Evolutionary conservation across 2,113 vertebrate genomes (phyloP).

Genomic region (Oreochromis spilurus): DNA sequence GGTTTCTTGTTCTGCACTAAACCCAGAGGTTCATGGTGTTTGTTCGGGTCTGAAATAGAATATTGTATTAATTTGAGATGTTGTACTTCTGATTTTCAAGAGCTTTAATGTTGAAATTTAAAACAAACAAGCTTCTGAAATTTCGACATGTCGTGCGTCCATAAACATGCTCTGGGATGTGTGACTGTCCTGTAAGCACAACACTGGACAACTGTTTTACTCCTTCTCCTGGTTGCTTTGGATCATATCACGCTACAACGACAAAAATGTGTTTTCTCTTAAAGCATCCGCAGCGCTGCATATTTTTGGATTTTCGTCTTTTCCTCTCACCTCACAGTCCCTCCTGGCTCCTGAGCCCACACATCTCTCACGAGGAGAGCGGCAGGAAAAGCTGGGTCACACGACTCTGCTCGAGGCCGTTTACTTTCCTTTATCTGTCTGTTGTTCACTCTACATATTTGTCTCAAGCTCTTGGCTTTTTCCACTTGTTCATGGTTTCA

Average conservation of each 20-base stretch:
- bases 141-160: not conserved
- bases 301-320: slow-evolving; percentile 36
- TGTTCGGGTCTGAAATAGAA: not conserved
- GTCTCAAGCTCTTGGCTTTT: not conserved
- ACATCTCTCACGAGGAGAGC: slow-evolving; percentile 6
- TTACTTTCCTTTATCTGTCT: not conserved
- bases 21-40: not conserved
- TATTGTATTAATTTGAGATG: not conserved
- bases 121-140: not conserved
- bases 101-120: not conserved
- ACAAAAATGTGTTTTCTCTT: not conserved
- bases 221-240: not conserved
- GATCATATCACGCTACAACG: not conserved
- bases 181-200: not conserved
- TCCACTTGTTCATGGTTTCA: not conserved
- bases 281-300: slow-evolving; percentile 18
- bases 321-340: slow-evolving; percentile 1
- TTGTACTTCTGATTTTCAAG: not conserved
- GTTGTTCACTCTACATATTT: not conserved
- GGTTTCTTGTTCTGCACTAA: not conserved
- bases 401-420: slow-evolving; percentile 37
- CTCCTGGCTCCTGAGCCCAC: slow-evolving; percentile 1
- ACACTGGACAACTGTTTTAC: not conserved
- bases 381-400: slow-evolving; percentile 25
- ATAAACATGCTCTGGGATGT: not conserved